Conservation (phyloP, 2,113 vertebrate species). For the Scatophagus argus region DNA sequence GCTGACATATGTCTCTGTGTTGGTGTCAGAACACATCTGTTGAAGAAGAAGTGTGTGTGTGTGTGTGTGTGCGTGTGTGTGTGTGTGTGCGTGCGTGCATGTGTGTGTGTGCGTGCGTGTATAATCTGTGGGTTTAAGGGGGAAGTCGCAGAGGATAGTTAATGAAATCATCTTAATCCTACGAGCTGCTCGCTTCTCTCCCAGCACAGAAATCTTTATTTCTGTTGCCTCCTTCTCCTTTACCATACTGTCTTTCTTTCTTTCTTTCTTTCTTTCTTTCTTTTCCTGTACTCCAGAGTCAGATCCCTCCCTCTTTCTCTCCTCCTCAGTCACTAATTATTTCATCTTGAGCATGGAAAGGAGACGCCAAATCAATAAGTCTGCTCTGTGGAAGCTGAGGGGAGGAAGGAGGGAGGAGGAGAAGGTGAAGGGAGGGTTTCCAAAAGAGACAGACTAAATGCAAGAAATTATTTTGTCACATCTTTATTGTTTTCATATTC, state of each 20-base stretch:
- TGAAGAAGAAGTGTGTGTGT: slow-evolving; percentile 34
- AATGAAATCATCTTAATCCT: slow-evolving; percentile 83
- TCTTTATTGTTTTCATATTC: slow-evolving; percentile 13
- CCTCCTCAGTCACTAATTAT: slow-evolving; percentile 75
- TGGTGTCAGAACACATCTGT: slow-evolving; percentile 4
- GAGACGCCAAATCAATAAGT: slow-evolving; percentile 78
- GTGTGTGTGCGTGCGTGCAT: slow-evolving; percentile 55
- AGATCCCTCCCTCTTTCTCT: slow-evolving; percentile 30
- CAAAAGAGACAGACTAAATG: slow-evolving; percentile 32
- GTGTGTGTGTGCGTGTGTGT: slow-evolving; percentile 51
- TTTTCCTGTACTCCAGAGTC: slow-evolving; percentile 3
- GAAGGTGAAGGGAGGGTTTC: slow-evolving; percentile 37
- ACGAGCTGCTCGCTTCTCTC: slow-evolving; percentile 50
- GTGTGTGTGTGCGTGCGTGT: slow-evolving; percentile 60
- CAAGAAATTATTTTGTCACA: slow-evolving; percentile 4
- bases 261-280: not conserved
- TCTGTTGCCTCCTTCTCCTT: slow-evolving; percentile 31
- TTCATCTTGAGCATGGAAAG: slow-evolving; percentile 77
- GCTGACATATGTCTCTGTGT: slow-evolving; percentile 8
- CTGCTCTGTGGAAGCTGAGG: slow-evolving; percentile 54
- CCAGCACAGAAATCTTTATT: slow-evolving; percentile 56
- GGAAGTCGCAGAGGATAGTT: slow-evolving; percentile 74
- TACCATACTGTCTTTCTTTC: not conserved
- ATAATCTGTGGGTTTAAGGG: slow-evolving; percentile 75
- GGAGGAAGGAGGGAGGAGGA: slow-evolving; percentile 20